Evolutionary conservation across 2,797 vertebrate species (phyloP).

Genomic region (Sparus aurata): DNA sequence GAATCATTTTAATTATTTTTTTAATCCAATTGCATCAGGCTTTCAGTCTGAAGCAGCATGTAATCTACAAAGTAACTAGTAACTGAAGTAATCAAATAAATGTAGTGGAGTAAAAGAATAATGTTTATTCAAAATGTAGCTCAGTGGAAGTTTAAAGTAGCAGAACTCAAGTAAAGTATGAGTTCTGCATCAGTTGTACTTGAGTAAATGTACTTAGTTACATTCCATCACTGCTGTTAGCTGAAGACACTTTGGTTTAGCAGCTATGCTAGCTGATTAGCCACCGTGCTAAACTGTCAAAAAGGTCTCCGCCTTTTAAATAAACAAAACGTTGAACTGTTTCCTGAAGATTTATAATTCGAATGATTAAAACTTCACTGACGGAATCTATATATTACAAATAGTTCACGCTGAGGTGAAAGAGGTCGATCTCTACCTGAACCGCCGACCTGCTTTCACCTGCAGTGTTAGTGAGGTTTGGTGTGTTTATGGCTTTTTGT

Average conservation of each 20-base stretch:
- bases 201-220: no score
- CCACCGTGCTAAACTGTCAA: neutral
- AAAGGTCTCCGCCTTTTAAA: neutral
- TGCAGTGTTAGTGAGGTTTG: constrained; percentile 9
- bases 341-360: neutral
- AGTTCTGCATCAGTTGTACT: no score
- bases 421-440: neutral
- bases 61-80: no score
- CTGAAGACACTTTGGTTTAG: neutral
- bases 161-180: no score
- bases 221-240: neutral
- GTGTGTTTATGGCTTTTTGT: constrained; percentile 24
- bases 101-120: no score
- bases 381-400: neutral
- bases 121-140: no score
- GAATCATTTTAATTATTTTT: no score
- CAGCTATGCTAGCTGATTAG: neutral
- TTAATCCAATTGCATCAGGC: no score
- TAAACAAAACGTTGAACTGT: neutral
- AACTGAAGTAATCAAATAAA: no score
- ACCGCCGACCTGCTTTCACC: neutral
- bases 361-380: neutral
- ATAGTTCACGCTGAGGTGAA: neutral
- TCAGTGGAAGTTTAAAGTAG: neutral
- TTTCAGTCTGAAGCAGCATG: no score